Evolutionary conservation across 2,797 vertebrate genomes (phyloP), one percentile per base, ranked within the genome.

Genomic region (Pteropus rufus): DNA sequence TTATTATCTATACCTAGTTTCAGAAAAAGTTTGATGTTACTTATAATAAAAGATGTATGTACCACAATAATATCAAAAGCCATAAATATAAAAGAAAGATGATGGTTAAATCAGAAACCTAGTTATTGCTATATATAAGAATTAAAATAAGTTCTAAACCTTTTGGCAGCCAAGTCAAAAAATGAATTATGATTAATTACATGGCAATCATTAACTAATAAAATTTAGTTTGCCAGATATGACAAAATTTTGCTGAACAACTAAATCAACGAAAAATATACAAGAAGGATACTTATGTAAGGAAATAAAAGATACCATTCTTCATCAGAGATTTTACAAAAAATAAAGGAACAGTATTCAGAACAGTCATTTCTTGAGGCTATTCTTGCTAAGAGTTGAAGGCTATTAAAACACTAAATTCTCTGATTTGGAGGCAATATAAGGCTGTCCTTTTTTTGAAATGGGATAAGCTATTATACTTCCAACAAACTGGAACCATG

Each of bases 91-190:
- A 92, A 90, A 89, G 39, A 95, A 95, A 89, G 46, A 76, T 70
- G 41, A 81, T 6, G 4, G 60, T 83, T 49, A 85, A 76, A 52
- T 73, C 10, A 44, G n/a, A 76, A 89, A 56, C 49, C 6, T 77
- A 65, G 70, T 72, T 76, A 77, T 9, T 69, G 19, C 29, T 86
- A 36, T 31, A 87, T 31, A 5, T 26, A 54, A 75, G 29, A 41
- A 69, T 41, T 82, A 86, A 56, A 76, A 85, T 54, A 64, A 81
- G 14, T 85, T 62, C 19, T n/a, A 75, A 82, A 44, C 23, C 64
- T 95, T 92, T 81, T 90, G 58, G 36, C 46, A 86, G 56, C 39
- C 46, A 92, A 79, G n/a, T 73, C 46, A 86, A 93, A 94, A 92
- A 73, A 23, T 39, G 87, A 93, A 87, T 34, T 75, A 67, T 85